Evolutionary conservation across 1,140 invertebrate genomes (phyloP).

Genomic region (Calosoma granatense): DNA sequence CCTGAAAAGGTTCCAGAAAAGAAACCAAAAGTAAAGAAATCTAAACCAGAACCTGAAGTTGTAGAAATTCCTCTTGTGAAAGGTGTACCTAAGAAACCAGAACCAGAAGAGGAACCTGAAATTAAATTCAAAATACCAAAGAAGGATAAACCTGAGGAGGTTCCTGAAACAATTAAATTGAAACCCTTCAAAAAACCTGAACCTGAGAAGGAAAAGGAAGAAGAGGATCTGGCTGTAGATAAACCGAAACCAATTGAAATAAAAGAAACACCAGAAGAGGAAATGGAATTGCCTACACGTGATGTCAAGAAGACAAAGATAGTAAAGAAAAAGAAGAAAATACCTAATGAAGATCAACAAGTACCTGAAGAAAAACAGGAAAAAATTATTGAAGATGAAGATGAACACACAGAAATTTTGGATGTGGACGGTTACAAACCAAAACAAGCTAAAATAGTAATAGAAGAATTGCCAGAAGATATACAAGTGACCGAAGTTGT

Average conservation of each 20-base stretch:
- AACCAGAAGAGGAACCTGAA: conserved; percentile 39
- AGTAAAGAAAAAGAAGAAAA: conserved; percentile 31
- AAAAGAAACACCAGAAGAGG: conserved; percentile 11
- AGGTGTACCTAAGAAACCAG: conserved; percentile 41
- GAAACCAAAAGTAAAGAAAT: conserved; percentile 37
- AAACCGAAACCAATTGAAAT: conserved; percentile 38
- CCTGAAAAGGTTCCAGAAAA: conserved; percentile 32
- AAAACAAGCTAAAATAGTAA: conserved; percentile 7
- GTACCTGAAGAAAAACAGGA: conserved; percentile 18
- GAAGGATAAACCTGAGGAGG: conserved; percentile 41
- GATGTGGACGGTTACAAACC: conserved; percentile 14
- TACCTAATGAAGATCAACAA: conserved; percentile 18
- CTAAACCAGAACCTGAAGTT: conserved; percentile 42
- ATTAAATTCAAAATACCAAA: conserved; percentile 46
- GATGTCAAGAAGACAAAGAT: conserved; percentile 37
- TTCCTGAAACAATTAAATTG: conserved; percentile 39
- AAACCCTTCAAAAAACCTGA: conserved; percentile 42
- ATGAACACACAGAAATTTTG: neutral
- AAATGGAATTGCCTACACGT: conserved; percentile 27
- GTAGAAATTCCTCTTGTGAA: conserved; percentile 39
- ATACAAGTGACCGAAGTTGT: conserved; percentile 19
- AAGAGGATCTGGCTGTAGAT: conserved; percentile 37
- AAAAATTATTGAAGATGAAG: conserved; percentile 19
- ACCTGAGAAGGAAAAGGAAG: conserved; percentile 28
- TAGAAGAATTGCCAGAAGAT: conserved; percentile 14